Evolutionary conservation across 1,140 invertebrate genomes (phyloP).

Genomic region (Aricia agestis): DNA sequence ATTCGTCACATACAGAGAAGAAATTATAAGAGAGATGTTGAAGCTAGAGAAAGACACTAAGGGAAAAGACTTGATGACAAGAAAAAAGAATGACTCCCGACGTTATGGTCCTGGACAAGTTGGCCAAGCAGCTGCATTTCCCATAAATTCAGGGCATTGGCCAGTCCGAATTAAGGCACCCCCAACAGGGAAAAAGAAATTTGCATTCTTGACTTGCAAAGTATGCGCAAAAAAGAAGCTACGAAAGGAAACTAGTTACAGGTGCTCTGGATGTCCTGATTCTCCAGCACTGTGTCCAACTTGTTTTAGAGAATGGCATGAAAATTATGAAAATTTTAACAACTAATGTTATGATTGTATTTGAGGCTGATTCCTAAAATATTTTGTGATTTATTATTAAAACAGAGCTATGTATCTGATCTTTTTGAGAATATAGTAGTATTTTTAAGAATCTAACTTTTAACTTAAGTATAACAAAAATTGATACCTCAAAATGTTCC

Average conservation of each 20-base stretch:
- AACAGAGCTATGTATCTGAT: no score
- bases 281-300: no score
- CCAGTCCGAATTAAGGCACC: conserved; percentile 22
- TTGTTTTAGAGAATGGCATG: no score
- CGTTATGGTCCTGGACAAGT: conserved; percentile 19
- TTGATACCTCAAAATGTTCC: no score
- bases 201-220: conserved; percentile 25
- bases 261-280: conserved; percentile 30
- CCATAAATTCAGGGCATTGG: conserved; percentile 20
- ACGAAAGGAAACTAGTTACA: conserved; percentile 28
- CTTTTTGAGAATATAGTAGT: no score
- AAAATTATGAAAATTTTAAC: no score
- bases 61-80: conserved; percentile 23
- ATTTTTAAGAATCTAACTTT: no score
- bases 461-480: no score
- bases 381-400: no score
- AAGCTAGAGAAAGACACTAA: conserved; percentile 19
- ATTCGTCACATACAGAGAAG: conserved; percentile 15
- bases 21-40: conserved; percentile 19
- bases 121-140: background rate
- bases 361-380: no score
- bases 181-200: conserved; percentile 22
- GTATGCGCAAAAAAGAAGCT: conserved; percentile 4
- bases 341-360: no score
- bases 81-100: conserved; percentile 24